Evolutionary conservation across 2,888 invertebrate genomes (phyloP), one percentile per base, ranked within the genome.

Genomic region (Apotomis betuletana): DNA sequence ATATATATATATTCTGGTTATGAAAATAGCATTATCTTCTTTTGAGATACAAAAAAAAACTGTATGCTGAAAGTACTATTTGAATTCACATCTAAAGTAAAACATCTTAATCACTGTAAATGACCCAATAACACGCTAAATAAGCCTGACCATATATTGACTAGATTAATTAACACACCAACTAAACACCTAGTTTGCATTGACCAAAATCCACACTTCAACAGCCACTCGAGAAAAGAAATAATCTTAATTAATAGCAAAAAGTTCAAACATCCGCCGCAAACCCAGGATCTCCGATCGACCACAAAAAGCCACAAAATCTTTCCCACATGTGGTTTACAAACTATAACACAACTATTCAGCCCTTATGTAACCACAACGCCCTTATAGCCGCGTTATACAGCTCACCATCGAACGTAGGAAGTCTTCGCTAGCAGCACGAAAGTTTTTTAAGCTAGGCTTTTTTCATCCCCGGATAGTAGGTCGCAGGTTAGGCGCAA

Each of bases 401-500:
- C 70, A 67, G 74, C 67, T 57, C 5, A 77, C 68, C 76, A 64
- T 81, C 3, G 73, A 5, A 63, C 12, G 9, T 10, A 13, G 46
- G 9, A 3, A 36, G 38, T 12, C 44, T 70, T 65, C 51, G 27
- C 59, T 27, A 57, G 12, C 5, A 44, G 69, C 75, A 80, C 72
- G 69, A 67, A 81, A 79, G 77, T 82, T 73, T 90, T 91, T 90
- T 89, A 8, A 49, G 3, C 49, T 41, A 27, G 6, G 41, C 5
- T 41, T 41, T 41, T 41, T 41, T 86, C 84, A 77, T 74, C 73
- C 80, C 87, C 86, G 88, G 88, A 90, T 89, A 90, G 87, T 89
- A 91, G 91, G 91, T 92, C 91, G 91, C 91, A 92, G 92, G 92
- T 92, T 92, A 91, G 90, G 86, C 85, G 92, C 93, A 93, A 92